Conservation (phyloP, 2,113 vertebrate genomes). For the Cathartes aura region DNA sequence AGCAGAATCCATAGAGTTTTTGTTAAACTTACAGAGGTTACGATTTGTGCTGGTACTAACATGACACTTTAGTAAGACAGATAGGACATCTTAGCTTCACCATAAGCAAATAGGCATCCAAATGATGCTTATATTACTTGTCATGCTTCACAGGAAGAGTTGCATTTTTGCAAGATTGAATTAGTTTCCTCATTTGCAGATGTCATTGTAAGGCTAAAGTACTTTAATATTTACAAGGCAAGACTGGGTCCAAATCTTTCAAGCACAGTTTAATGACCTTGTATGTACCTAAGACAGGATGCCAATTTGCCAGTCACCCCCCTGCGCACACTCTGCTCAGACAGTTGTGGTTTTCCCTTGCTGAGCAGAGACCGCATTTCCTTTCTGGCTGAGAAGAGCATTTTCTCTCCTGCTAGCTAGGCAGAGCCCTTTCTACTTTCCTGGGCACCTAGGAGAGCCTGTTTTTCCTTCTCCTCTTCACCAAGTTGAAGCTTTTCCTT, state of each 20-base stretch:
- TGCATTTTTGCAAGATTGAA: not conserved
- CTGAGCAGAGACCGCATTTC: not conserved
- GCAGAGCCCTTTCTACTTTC: not conserved
- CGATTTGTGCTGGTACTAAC: not conserved
- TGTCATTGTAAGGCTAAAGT: not conserved
- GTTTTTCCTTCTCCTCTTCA: not conserved
- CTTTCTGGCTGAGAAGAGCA: not conserved
- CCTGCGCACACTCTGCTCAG: accelerated
- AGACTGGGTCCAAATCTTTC: not conserved
- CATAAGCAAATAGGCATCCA: not conserved
- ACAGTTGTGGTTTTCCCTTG: not conserved
- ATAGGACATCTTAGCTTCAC: not conserved
- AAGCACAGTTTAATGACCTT: not conserved
- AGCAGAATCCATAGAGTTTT: not conserved
- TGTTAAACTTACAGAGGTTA: not conserved
- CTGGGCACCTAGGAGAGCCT: not conserved
- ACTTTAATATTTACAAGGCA: not conserved
- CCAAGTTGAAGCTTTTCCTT: not conserved
- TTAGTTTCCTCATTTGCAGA: not conserved
- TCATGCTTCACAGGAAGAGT: not conserved
- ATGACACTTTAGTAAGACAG: not conserved
- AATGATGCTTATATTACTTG: not conserved
- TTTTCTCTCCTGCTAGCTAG: not conserved
- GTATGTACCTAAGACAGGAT: not conserved
- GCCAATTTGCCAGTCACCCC: not conserved